Evolutionary conservation across 2,888 invertebrate genomes (phyloP).

Genomic region (Gibbula magus): DNA sequence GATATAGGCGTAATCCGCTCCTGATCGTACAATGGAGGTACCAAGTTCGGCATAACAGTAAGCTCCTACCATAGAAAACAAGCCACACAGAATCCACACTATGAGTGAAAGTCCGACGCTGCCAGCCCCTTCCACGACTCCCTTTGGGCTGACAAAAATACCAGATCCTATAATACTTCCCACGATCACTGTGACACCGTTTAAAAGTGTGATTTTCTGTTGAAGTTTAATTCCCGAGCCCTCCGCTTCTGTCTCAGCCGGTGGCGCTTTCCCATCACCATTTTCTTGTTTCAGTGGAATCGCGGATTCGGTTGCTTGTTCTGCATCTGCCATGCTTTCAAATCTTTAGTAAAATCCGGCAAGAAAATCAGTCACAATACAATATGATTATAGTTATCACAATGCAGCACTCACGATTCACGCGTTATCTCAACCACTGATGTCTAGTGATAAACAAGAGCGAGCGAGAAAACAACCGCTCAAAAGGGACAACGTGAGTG

Average conservation of each 20-base stretch:
- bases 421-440: too few relatives aligned
- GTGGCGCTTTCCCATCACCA: not conserved
- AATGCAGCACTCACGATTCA: too few relatives aligned
- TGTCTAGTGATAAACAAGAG: not conserved
- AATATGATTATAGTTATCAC: too few relatives aligned
- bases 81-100: constrained; percentile 90
- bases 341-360: too few relatives aligned
- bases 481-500: too few relatives aligned
- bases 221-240: constrained; percentile 82
- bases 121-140: constrained; percentile 91
- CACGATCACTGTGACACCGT: constrained; percentile 96
- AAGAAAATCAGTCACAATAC: too few relatives aligned
- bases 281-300: not conserved
- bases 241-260: not conserved
- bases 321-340: constrained; percentile 17
- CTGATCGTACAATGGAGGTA: constrained; percentile 84
- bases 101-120: constrained; percentile 94
- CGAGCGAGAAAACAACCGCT: not conserved
- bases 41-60: constrained; percentile 99
- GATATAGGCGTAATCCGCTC: constrained; percentile 99
- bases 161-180: constrained; percentile 96
- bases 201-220: constrained; percentile 94
- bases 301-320: not conserved
- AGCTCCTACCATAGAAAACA: constrained; percentile 97
- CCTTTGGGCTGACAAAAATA: constrained; percentile 96